Base-by-base conservation (phyloP, 2,113 vertebrate species). In the Bagarius yarrelli region DNA sequence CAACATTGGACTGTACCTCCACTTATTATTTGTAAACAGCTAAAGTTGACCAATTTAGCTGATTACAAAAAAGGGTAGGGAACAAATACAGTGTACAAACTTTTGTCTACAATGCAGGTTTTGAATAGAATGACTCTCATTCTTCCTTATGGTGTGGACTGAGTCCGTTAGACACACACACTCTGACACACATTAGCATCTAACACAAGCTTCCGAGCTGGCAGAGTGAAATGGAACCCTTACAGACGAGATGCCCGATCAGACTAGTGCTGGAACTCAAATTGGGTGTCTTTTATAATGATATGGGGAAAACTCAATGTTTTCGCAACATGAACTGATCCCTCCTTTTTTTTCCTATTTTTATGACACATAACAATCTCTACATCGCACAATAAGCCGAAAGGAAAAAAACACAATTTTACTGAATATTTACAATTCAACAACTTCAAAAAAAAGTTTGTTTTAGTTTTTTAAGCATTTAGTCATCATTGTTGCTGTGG, bases 21-120 rank as follows among this genome's bases (percentile, higher is more conserved):
- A 93, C 94, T 61, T 53, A 61, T 70, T 50, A 53, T 93, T 92
- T 93, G 93, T 95, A 93, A 81, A 84, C 94, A 94, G 88, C 95
- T 93, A 95, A 95, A 98, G 95, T 97, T 97, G 94, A n/a, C n/a
- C n/a, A n/a, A n/a, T n/a, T n/a, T n/a, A n/a, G n/a, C n/a, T n/a
- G n/a, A n/a, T n/a, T n/a, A n/a, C n/a, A n/a, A n/a, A n/a, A n/a
- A n/a, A 91, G 94, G 95, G 94, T 92, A 95, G 93, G 94, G 92
- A 94, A 60, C 94, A 90, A 95, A 95, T 98, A 98, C 97, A 98
- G 97, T 97, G 96, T 99, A 98, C 94, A 98, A 96, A 97, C 97
- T 95, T 94, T 96, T 96, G 95, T 96, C 95, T 94, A 93, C 91
- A 95, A 90, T 93, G 94, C 95, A 95, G 95, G 94, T 87, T 92